A percentile compares a stretch with the other conserved stretches of the same genome.
phyloP scores from a whole-genome alignment of 2,888 invertebrate genomes.

The Antitype chi region DNA sequence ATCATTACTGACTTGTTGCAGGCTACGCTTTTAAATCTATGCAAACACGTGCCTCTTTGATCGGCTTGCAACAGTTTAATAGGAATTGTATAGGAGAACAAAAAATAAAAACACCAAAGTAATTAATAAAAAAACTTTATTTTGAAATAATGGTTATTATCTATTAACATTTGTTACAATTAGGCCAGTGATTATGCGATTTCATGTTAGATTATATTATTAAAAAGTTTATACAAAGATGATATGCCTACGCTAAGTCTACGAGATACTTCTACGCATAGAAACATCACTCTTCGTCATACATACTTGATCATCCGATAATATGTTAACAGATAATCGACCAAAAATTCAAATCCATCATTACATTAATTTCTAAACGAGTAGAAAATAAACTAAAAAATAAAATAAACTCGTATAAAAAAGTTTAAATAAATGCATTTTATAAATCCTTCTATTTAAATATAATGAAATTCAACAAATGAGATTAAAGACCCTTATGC shows the following conservation, averaged over 20 bases:
- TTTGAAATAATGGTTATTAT: conserved; percentile 90
- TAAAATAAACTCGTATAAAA: conserved; percentile 84
- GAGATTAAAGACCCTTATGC: conserved; percentile 78
- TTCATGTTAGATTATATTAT: conserved; percentile 83
- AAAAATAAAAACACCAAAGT: conserved; percentile 62
- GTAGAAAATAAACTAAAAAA: conserved; percentile 87
- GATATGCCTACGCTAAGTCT: conserved; percentile 87
- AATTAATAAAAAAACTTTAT: conserved; percentile 87
- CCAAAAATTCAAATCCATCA: conserved; percentile 85
- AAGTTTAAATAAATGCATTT: conserved; percentile 90
- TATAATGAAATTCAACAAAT: conserved; percentile 88
- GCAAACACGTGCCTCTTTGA: not conserved
- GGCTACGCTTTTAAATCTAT: not conserved
- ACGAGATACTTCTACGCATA: conserved; percentile 67
- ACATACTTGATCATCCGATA: conserved; percentile 58
- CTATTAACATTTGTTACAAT: conserved; percentile 89
- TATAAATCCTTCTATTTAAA: conserved; percentile 87
- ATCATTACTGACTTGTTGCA: not conserved
- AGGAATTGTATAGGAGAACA: not conserved
- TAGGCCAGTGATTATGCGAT: conserved; percentile 87
- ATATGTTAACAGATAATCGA: conserved; percentile 89
- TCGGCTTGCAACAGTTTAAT: not conserved
- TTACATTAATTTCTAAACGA: conserved; percentile 81
- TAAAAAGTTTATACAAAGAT: conserved; percentile 86
- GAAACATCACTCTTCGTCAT: conserved; percentile 66